Evolutionary conservation across 2,113 vertebrate genomes (phyloP).

Genomic region (Triplophysa rosa): DNA sequence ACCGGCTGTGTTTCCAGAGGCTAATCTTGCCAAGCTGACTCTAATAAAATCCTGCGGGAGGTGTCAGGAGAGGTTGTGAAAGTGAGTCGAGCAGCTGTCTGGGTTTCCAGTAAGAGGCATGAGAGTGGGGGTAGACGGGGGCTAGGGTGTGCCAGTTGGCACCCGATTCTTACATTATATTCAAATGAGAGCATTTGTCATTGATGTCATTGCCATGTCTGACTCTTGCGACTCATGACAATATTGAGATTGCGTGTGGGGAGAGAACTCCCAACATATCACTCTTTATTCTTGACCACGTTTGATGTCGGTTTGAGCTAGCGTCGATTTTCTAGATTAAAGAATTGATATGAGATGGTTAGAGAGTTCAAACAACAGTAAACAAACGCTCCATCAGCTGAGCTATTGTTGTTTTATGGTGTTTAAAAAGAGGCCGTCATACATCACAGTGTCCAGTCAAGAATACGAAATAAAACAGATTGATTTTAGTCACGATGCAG

Average conservation of each 20-base stretch:
- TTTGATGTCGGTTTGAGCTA: background rate
- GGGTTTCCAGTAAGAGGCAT: constrained; percentile 58
- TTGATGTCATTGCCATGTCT: constrained; percentile 11
- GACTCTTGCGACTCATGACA: constrained; percentile 2
- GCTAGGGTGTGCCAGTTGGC: constrained; percentile 44
- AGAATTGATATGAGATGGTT: background rate
- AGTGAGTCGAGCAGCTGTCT: constrained; percentile 54
- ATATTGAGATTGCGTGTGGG: background rate
- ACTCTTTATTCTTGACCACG: background rate
- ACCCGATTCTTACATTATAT: constrained; percentile 49
- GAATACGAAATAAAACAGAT: background rate
- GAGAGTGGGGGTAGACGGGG: constrained; percentile 33
- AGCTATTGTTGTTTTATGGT: constrained; percentile 1
- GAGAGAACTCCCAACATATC: background rate
- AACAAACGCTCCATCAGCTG: background rate
- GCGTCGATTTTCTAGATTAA: background rate
- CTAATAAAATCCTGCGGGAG: constrained; percentile 52
- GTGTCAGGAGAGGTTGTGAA: constrained; percentile 48
- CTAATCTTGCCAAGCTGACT: constrained; percentile 37
- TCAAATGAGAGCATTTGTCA: constrained; percentile 47
- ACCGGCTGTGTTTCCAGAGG: constrained; percentile 26
- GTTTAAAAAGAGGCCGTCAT: background rate
- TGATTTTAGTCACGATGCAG: constrained; percentile 7
- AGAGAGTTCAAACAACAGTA: background rate
- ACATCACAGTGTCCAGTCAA: constrained; percentile 4